Base-by-base conservation (phyloP, 2,797 vertebrate species). In the Mycteria americana region DNA sequence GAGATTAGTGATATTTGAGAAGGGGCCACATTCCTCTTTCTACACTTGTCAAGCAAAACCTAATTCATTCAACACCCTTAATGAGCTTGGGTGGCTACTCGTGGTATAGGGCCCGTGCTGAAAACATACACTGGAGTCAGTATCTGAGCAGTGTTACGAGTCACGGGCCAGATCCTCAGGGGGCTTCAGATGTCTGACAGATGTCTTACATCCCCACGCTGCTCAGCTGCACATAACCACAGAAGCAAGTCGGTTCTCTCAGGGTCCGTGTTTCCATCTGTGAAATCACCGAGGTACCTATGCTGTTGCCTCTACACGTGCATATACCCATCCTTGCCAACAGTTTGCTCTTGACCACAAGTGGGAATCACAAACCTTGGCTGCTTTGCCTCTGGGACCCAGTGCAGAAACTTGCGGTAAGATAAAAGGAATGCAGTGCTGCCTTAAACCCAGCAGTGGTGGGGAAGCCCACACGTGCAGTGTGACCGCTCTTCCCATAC, bases 241-340 rank as follows among this genome's bases (percentile, higher is more conserved):
- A 8, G 65, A 86, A 90, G 22, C 3, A 75, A 37, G 18, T 14
- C 4, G 4, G 5, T 39, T 37, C 46, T 81, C 50, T 73, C 46
- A 17, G 13, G 13, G 31, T 41, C 39, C 8, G 1, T 57, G 37
- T 50, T 78, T 78, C 11, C 1, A 1, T 13, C 57, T 5, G 13
- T 50, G 85, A 89, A 83, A 73, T 56, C 30, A 7, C 3, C 0
- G 1, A 57, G 24, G 11, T 75, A 57, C 30, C 43, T 37, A 10
- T 0, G 2, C 46, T 78, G 37, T 13, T 2, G 4, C 31, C 33
- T 54, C 46, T 30, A 30, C 54, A n/a, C 0, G 0, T 31, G 13
- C 7, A 10, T 6, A 4, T 9, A 28, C 2, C 9, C 39, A 54
- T 14, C 60, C 64, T 59, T 15, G 9, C 48, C 68, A 70, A 30